Evolutionary conservation across 2,888 invertebrate species (phyloP).

Genomic region (Heliconius cydno): DNA sequence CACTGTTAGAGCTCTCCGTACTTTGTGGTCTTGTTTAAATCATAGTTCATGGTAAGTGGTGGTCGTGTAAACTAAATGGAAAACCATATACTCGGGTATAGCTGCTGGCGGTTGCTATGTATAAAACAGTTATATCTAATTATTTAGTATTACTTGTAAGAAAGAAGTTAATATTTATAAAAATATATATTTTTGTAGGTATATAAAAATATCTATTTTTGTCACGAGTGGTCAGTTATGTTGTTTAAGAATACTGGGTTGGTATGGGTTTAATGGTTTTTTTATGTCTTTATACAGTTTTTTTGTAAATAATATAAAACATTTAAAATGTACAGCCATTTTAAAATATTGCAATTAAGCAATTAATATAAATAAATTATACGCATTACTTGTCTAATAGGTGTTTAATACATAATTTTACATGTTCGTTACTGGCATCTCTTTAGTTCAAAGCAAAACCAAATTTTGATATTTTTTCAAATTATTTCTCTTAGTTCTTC

Average conservation of each 20-base stretch:
- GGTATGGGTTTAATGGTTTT: no score
- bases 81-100: background rate
- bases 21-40: constrained; percentile 1
- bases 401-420: background rate
- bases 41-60: constrained; percentile 6
- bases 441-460: background rate
- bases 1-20: constrained; percentile 9
- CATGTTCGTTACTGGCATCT: background rate
- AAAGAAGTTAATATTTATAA: no score
- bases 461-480: background rate
- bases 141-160: no score
- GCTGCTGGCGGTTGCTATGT: background rate
- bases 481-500: background rate
- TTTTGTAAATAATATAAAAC: no score
- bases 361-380: background rate
- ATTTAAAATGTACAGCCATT: no score
- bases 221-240: no score
- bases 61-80: background rate
- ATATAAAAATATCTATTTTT: no score
- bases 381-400: no score
- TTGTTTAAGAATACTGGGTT: no score
- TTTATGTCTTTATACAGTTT: no score
- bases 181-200: no score
- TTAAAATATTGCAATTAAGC: no score
- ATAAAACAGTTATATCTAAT: background rate